Evolutionary conservation across 2,113 vertebrate genomes (phyloP).

Genomic region (Regulus satrapa): DNA sequence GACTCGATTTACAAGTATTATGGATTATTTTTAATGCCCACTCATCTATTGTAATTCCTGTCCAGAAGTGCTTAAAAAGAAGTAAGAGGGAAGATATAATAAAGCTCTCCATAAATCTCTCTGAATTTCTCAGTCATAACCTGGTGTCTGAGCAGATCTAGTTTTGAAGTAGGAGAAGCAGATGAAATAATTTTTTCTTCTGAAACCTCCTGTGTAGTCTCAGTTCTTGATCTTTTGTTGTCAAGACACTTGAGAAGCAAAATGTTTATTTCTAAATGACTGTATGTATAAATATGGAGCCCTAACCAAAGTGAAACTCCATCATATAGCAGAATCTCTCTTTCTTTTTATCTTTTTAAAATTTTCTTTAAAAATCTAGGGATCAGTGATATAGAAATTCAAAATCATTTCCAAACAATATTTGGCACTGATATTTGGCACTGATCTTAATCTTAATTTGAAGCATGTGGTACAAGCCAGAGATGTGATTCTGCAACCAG

Average conservation of each 20-base stretch:
- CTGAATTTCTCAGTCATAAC: not conserved
- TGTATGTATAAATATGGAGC: not conserved
- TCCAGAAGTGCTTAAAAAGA: not conserved
- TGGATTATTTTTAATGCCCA: not conserved
- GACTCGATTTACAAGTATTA: not conserved
- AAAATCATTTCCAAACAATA: not conserved
- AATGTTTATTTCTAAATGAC: not conserved
- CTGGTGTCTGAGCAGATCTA: not conserved
- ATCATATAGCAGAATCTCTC: not conserved
- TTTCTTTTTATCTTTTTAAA: not conserved
- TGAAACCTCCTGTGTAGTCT: not conserved
- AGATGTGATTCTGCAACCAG: not conserved
- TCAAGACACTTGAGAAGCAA: not conserved
- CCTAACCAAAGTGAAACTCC: not conserved
- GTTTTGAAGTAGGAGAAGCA: not conserved
- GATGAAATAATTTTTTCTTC: not conserved
- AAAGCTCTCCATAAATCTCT: not conserved
- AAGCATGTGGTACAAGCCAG: not conserved
- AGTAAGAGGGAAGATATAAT: not conserved
- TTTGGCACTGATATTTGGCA: conserved; percentile 23
- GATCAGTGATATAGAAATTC: not conserved
- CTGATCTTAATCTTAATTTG: conserved; percentile 19
- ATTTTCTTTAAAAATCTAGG: no score
- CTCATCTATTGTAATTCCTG: not conserved
- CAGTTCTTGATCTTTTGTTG: not conserved